These are phyloP conservation scores for Protula sp. DNA, from an alignment of 2,888 invertebrate species.

Conservation along the genomic window DNA sequence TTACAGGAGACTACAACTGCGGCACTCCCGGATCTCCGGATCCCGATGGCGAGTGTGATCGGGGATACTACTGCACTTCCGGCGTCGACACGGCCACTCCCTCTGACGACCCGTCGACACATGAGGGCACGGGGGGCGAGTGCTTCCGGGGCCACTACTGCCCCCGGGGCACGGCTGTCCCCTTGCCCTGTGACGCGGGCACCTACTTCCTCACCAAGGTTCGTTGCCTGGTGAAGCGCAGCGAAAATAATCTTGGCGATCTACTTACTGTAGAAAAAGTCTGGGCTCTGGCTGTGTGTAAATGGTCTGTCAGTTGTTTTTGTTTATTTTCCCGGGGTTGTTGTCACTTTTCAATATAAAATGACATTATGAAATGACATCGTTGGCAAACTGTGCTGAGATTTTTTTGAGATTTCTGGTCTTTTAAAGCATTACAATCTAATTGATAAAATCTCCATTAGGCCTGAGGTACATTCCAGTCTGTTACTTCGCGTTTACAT, in stretches of 20 bases:
- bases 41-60: conserved; percentile 38
- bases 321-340: too few species aligned
- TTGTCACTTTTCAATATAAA: too few species aligned
- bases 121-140: conserved; percentile 35
- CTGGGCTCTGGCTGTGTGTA: too few species aligned
- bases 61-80: conserved; percentile 47
- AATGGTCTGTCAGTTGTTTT: too few species aligned
- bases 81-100: conserved; percentile 39
- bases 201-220: conserved; percentile 35
- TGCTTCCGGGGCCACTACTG: conserved; percentile 44
- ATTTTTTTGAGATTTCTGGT: too few species aligned
- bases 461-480: conserved; percentile 26
- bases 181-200: conserved; percentile 38
- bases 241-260: too few species aligned
- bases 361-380: too few species aligned
- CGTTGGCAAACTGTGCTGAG: too few species aligned
- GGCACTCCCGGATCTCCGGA: conserved; percentile 35
- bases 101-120: conserved; percentile 6
- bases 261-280: too few species aligned
- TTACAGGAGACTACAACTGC: conserved; percentile 43
- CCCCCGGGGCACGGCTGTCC: conserved; percentile 33
- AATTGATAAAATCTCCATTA: conserved; percentile 26
- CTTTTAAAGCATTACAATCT: too few species aligned
- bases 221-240: too few species aligned
- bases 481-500: too few species aligned